Evolutionary conservation across 2,888 invertebrate species (phyloP).

Genomic region (Apamea crenata): DNA sequence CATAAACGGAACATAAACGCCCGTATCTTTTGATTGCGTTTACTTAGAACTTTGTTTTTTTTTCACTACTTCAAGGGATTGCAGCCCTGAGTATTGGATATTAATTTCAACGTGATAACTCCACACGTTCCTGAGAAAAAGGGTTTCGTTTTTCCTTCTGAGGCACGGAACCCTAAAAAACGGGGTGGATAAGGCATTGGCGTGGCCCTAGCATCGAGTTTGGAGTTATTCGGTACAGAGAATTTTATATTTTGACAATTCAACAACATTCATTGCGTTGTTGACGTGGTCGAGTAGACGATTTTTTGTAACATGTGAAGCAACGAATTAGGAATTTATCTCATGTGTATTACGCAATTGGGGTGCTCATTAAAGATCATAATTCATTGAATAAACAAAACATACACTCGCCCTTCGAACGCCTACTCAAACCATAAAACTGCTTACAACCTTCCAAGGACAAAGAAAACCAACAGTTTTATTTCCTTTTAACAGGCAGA

Average conservation of each 20-base stretch:
- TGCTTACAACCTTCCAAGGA: constrained; percentile 17
- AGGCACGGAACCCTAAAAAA: too few relatives aligned
- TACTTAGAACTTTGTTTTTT: too few relatives aligned
- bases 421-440: background rate
- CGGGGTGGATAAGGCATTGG: too few relatives aligned
- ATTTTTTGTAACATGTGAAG: background rate
- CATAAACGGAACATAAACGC: too few relatives aligned
- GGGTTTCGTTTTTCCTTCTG: too few relatives aligned
- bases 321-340: background rate
- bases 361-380: background rate
- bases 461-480: constrained; percentile 39
- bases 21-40: too few relatives aligned
- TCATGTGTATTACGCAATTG: background rate
- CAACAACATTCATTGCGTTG: background rate
- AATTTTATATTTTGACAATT: background rate
- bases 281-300: background rate
- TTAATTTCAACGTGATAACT: too few relatives aligned
- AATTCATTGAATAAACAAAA: background rate
- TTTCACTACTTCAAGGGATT: too few relatives aligned
- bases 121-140: too few relatives aligned
- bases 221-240: background rate
- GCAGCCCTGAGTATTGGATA: too few relatives aligned
- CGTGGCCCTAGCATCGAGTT: too few relatives aligned
- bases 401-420: background rate
- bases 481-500: constrained; percentile 15